Conservation (phyloP, 1,140 invertebrate species). For the Sweltsa coloradensis region DNA sequence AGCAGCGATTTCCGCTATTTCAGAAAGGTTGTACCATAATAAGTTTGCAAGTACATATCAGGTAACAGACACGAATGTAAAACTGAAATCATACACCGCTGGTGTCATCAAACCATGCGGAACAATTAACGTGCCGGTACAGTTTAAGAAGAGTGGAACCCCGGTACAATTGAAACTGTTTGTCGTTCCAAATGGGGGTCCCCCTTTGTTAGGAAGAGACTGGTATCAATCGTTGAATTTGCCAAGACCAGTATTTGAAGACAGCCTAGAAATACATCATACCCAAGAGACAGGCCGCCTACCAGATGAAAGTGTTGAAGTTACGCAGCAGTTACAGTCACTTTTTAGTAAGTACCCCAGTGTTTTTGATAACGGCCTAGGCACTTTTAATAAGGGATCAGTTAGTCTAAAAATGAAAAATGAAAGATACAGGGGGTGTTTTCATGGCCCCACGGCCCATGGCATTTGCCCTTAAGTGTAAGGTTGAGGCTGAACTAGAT, state of each 20-base stretch:
- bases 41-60: not conserved
- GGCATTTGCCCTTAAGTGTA: constrained; percentile 27
- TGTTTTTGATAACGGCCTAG: not conserved
- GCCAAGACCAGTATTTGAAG: not conserved
- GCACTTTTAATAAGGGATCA: not conserved
- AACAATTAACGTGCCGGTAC: not conserved
- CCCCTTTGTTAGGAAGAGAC: not conserved
- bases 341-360: not conserved
- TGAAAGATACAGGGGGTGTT: constrained; percentile 17
- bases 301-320: not conserved
- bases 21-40: not conserved
- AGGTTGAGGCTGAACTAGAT: constrained; percentile 29
- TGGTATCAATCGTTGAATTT: not conserved
- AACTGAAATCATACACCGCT: not conserved
- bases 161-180: not conserved
- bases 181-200: constrained; percentile 1
- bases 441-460: constrained; percentile 27
- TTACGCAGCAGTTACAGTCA: not conserved
- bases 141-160: not conserved
- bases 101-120: not conserved
- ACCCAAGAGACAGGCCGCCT: not conserved
- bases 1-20: not conserved
- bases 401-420: not conserved
- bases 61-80: not conserved
- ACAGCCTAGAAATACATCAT: not conserved